Conservation (phyloP, 2,888 invertebrate genomes). For the Callinectes sapidus region DNA sequence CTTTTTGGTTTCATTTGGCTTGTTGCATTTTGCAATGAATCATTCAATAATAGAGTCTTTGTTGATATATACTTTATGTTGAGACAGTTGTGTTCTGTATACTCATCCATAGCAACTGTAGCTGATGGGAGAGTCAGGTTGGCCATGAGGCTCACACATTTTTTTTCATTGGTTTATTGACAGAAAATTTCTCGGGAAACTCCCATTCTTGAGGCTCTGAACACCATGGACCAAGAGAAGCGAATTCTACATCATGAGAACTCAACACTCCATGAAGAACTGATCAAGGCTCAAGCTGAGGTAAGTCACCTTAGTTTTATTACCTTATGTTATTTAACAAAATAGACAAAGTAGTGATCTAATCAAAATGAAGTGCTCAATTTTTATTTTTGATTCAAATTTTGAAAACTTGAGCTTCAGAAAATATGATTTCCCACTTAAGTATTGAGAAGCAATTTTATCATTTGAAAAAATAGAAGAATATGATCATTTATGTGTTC, state of each 20-base stretch:
- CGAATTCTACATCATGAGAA: conserved; percentile 58
- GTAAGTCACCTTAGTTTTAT: background rate
- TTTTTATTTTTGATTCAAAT: too few species aligned
- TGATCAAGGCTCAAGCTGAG: conserved; percentile 42
- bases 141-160: too few species aligned
- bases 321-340: background rate
- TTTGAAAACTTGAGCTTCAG: too few species aligned
- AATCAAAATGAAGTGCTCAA: too few species aligned
- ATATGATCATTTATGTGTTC: background rate
- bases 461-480: too few species aligned
- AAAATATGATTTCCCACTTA: too few species aligned
- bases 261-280: conserved; percentile 54
- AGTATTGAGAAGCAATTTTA: too few species aligned
- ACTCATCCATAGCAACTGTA: background rate
- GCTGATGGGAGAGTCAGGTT: background rate
- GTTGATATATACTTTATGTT: background rate
- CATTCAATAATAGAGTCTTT: background rate
- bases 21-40: background rate
- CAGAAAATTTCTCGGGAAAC: conserved; percentile 70
- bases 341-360: background rate
- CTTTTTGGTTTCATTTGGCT: conserved; percentile 3
- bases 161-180: background rate
- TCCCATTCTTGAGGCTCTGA: conserved; percentile 65
- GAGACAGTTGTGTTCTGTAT: background rate
- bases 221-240: conserved; percentile 61